A percentile compares a stretch with the other conserved stretches of the same genome.
Conservation (phyloP, 2,888 invertebrate genomes). For the Brachylomia viminalis region DNA sequence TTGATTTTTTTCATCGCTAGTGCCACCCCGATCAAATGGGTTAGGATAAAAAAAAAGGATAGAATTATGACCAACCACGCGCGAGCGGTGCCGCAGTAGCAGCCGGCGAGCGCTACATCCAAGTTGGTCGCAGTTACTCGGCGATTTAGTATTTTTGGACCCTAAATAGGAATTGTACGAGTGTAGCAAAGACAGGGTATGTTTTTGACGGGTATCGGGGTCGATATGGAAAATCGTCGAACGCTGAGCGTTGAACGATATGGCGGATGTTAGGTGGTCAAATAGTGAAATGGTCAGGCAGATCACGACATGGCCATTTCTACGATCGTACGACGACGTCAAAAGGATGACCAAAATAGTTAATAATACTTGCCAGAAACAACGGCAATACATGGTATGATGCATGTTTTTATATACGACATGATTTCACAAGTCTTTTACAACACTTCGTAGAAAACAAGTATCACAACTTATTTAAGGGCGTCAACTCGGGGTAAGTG, state of each 20-base stretch:
- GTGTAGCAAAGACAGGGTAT: background rate
- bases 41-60: too few species aligned
- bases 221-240: background rate
- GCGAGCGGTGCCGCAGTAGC: too few species aligned
- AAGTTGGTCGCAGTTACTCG: too few species aligned
- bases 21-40: too few species aligned
- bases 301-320: background rate
- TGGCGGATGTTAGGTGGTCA: background rate
- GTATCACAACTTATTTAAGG: background rate
- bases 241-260: background rate
- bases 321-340: background rate
- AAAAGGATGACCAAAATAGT: background rate
- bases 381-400: background rate
- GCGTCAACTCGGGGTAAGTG: background rate
- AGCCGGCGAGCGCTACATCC: too few species aligned
- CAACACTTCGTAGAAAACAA: background rate
- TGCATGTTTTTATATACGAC: background rate
- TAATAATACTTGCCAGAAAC: background rate
- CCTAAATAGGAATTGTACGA: too few species aligned
- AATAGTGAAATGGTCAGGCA: background rate
- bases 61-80: too few species aligned
- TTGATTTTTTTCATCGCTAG: too few species aligned
- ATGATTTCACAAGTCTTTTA: background rate
- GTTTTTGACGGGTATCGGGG: background rate
- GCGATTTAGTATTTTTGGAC: too few species aligned